A percentile compares a stretch with the other conserved stretches of the same genome.
These are phyloP conservation scores for Agapornis canus DNA, from an alignment of 2,797 vertebrate species.

Conservation along the genomic window DNA sequence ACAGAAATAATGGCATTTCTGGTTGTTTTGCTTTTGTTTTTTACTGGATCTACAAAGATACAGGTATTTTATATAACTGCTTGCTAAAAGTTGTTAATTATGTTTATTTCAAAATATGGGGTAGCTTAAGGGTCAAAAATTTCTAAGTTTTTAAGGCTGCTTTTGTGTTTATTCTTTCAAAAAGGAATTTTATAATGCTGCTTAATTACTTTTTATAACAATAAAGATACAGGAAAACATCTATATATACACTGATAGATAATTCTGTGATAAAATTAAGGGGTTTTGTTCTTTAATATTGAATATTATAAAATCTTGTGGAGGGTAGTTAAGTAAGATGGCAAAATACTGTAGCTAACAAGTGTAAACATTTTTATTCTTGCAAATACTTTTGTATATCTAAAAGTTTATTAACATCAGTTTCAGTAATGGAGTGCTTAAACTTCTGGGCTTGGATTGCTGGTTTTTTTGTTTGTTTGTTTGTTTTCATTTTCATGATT, in stretches of 20 bases:
- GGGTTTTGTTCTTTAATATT: constrained; percentile 40
- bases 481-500: not conserved
- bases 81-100: not conserved
- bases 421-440: not conserved
- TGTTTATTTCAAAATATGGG: not conserved
- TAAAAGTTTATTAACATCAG: not conserved
- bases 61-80: constrained; percentile 82
- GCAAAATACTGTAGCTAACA: not conserved
- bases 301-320: not conserved
- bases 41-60: constrained; percentile 73
- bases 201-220: not conserved
- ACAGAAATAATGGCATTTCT: constrained; percentile 68
- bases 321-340: not conserved
- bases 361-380: not conserved
- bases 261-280: not conserved
- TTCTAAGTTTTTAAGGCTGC: not conserved
- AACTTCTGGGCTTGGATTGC: not conserved
- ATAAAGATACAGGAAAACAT: not conserved
- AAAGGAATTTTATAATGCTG: not conserved
- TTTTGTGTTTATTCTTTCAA: not conserved
- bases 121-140: not conserved
- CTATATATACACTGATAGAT: not conserved
- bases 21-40: constrained; percentile 75
- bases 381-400: not conserved
- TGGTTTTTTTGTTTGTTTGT: not conserved